Conservation (phyloP, 2,113 vertebrate species). For the Macheiramphus alcinus region DNA sequence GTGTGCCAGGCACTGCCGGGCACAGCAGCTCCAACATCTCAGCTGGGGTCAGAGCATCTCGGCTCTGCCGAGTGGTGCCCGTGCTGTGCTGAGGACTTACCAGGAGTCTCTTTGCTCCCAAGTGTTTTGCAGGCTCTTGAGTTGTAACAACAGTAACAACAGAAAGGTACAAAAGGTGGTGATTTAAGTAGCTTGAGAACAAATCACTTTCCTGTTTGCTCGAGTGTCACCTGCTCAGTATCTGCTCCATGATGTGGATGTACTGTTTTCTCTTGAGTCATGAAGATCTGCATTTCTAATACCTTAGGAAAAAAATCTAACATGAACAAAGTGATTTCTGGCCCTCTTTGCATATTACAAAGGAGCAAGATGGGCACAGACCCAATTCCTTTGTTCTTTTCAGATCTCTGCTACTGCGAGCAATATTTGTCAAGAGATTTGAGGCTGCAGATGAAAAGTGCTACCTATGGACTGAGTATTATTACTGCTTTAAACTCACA, state of each 20-base stretch:
- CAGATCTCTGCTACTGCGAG: constrained; percentile 49
- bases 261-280: constrained; percentile 43
- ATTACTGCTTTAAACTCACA: constrained; percentile 35
- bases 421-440: constrained; percentile 50
- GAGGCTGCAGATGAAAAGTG: constrained; percentile 55
- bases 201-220: constrained; percentile 44
- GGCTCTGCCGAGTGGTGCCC: accelerated
- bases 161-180: not conserved
- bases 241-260: not conserved
- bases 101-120: not conserved
- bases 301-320: not conserved
- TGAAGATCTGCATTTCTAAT: constrained; percentile 61
- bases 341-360: constrained; percentile 61
- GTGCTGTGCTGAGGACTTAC: not conserved
- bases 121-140: constrained; percentile 2
- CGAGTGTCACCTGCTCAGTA: constrained; percentile 14
- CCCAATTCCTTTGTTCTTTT: constrained; percentile 63
- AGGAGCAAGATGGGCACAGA: constrained; percentile 53
- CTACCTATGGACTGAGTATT: constrained; percentile 10
- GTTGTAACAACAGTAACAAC: not conserved
- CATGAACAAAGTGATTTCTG: constrained; percentile 55
- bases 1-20: accelerated
- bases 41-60: not conserved
- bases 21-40: not conserved
- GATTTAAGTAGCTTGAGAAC: constrained; percentile 47